phyloP scores from a whole-genome alignment of 1,140 invertebrate genomes.

The Kradibia gibbosae region DNA sequence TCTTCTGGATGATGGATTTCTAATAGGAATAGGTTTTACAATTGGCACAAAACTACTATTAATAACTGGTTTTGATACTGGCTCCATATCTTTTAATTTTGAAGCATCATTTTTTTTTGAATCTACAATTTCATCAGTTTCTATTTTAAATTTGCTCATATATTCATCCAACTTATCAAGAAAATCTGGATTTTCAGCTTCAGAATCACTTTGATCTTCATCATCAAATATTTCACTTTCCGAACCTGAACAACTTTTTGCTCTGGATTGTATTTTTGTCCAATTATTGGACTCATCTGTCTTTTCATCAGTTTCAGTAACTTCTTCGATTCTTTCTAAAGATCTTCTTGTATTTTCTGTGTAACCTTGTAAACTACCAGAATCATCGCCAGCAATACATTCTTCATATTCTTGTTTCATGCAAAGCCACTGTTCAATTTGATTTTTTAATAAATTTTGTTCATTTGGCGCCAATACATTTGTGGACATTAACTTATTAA shows the following conservation, averaged over 20 bases:
- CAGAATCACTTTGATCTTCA: constrained; percentile 77
- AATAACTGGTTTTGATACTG: constrained; percentile 34
- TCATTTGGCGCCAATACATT: constrained; percentile 79
- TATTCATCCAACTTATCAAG: constrained; percentile 80
- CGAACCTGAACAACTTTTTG: constrained; percentile 59
- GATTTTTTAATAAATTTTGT: constrained; percentile 72
- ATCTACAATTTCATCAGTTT: constrained; percentile 79
- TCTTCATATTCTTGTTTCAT: constrained; percentile 89
- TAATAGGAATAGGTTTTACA: constrained; percentile 62
- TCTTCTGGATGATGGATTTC: constrained; percentile 66
- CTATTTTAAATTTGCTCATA: constrained; percentile 80
- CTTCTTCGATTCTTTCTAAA: constrained; percentile 78
- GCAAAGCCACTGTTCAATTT: constrained; percentile 88
- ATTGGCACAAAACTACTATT: constrained; percentile 57
- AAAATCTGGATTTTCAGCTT: constrained; percentile 78
- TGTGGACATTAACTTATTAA: constrained; percentile 77
- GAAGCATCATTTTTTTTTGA: constrained; percentile 62
- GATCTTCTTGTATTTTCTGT: constrained; percentile 74
- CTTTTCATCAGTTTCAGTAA: constrained; percentile 73
- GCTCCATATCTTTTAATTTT: constrained; percentile 46
- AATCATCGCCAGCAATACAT: constrained; percentile 79
- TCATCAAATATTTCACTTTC: constrained; percentile 70
- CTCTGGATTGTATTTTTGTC: constrained; percentile 59
- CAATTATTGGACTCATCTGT: constrained; percentile 66
- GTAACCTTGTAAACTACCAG: constrained; percentile 65